A percentile compares a stretch with the other conserved stretches of the same genome.
Conservation (phyloP, 2,888 invertebrate genomes). For the Lissonota sp. region DNA sequence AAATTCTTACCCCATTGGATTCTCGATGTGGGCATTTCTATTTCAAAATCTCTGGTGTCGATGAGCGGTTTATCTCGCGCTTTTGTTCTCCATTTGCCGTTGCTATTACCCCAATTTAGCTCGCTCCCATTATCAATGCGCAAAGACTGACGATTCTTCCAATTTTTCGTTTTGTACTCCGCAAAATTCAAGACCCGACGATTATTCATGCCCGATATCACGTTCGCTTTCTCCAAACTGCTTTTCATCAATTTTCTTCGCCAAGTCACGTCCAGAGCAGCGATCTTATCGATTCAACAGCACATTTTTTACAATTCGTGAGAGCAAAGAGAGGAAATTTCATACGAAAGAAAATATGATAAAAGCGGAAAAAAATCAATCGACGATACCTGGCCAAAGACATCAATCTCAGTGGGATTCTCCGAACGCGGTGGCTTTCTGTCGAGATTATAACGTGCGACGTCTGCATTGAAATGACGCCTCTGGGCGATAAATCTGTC, state of each 20-base stretch:
- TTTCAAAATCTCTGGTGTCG: slow-evolving; percentile 11
- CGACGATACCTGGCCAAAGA: slow-evolving; percentile 70
- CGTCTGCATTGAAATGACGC: slow-evolving; percentile 68
- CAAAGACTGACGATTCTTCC: slow-evolving; percentile 1
- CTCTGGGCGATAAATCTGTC: slow-evolving; percentile 76
- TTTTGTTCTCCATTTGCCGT: slow-evolving; percentile 50
- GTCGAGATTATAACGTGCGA: slow-evolving; percentile 68
- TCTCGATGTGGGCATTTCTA: not conserved
- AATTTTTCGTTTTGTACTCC: not conserved
- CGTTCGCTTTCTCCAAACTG: slow-evolving; percentile 58
- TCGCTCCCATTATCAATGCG: slow-evolving; percentile 5
- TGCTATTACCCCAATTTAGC: slow-evolving; percentile 14
- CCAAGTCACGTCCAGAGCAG: slow-evolving; percentile 59
- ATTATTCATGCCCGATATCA: slow-evolving; percentile 60
- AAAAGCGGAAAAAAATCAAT: not conserved
- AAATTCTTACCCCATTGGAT: not conserved
- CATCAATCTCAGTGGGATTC: slow-evolving; percentile 61
- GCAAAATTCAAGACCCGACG: slow-evolving; percentile 66
- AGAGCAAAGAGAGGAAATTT: slow-evolving; percentile 12
- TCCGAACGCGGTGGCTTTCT: slow-evolving; percentile 19
- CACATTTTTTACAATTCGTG: not conserved
- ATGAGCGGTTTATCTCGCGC: slow-evolving; percentile 60
- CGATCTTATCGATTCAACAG: slow-evolving; percentile 44
- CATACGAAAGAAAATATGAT: not conserved
- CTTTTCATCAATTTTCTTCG: slow-evolving; percentile 66